phyloP scores from a whole-genome alignment of 2,113 vertebrate genomes.

The Pseudopipra pipra region DNA sequence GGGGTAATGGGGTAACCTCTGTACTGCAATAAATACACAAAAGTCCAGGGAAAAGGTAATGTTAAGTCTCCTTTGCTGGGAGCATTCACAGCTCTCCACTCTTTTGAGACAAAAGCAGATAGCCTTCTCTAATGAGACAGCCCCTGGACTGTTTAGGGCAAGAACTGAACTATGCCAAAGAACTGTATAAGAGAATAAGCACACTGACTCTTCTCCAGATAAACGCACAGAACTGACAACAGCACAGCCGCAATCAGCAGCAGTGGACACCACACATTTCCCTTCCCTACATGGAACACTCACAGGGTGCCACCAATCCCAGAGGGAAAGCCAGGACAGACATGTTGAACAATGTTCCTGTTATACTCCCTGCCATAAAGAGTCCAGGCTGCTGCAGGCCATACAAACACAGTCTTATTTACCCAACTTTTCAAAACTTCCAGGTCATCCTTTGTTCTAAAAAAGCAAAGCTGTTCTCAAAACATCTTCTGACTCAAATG shows the following conservation, averaged over 20 bases:
- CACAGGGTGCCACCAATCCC: background rate
- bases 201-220: background rate
- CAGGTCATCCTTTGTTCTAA: background rate
- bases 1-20: background rate
- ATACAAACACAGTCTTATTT: background rate
- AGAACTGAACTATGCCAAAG: background rate
- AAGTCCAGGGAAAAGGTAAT: background rate
- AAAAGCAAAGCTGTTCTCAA: background rate
- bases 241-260: background rate
- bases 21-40: background rate
- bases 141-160: background rate
- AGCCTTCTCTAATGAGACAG: background rate
- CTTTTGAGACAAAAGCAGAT: background rate
- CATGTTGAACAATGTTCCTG: background rate
- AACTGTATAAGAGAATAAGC: background rate
- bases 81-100: background rate
- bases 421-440: constrained; percentile 1
- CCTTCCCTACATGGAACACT: background rate
- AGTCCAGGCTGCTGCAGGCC: background rate
- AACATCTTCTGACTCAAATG: constrained; percentile 22
- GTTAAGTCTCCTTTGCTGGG: background rate
- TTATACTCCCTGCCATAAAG: background rate
- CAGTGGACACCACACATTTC: background rate
- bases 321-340: background rate
- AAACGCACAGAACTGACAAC: background rate